Evolutionary conservation across 2,888 invertebrate species (phyloP), one percentile per base, ranked within the genome.

Genomic region (Phragmatobia fuliginosa): DNA sequence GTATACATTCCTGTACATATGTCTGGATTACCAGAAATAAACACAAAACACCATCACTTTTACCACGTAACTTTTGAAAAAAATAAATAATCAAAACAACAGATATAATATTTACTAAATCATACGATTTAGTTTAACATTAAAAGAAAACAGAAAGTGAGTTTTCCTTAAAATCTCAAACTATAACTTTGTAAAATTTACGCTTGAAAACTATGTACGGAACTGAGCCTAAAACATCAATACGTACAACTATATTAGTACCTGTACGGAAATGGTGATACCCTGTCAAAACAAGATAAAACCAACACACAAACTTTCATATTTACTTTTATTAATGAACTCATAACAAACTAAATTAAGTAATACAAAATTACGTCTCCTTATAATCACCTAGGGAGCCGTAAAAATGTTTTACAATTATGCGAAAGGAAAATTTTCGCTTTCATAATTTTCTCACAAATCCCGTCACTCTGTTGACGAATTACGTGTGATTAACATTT

Each of bases 391-490:
- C 62, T 52, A 32, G 21, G 38, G 56, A 63, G 41, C 28, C 33
- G 33, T 62, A 62, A 70, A 73, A 71, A 68, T 45, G 45, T 65
- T 66, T 61, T 10, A 18, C 32, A 45, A 66, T 70, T 66, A 66
- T 62, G 56, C 58, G 32, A 52, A 71, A 68, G 68, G 69, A n/a
- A 75, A 71, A 80, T 77, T 77, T 73, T 68, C 65, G 72, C 68
- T 70, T 69, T 73, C 72, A 78, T 78, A 77, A 78, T 73, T 77
- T 74, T 45, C 68, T 75, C 73, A 64, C 78, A 73, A 80, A 80
- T 77, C 73, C 77, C 64, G 32, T 74, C 72, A 74, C 67, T 70
- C 25, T 62, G 61, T 72, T 76, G 80, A 79, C 80, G 71, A 76
- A 73, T 76, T 70, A 76, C 68, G 73, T 78, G 78, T 78, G 74